Evolutionary conservation across 2,888 invertebrate species (phyloP).

Genomic region (Drosophila phalerata): DNA sequence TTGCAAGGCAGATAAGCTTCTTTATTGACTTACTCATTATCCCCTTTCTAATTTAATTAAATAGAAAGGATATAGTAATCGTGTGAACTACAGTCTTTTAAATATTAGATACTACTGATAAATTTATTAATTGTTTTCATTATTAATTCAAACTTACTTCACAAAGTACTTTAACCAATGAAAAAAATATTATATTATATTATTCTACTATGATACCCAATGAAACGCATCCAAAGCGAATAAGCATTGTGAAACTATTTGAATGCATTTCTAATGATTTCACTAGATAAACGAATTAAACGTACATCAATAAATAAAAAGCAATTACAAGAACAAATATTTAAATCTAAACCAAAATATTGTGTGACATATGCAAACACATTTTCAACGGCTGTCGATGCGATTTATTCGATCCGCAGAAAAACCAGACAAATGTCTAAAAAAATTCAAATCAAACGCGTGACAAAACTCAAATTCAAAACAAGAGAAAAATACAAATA

Average conservation of each 20-base stretch:
- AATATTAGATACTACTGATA: no score
- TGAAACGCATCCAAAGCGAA: constrained; percentile 15
- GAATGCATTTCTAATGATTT: constrained; percentile 34
- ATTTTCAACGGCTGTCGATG: constrained; percentile 47
- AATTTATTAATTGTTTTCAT: no score
- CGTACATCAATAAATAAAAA: neutral
- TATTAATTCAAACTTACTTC: no score
- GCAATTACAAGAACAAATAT: constrained; percentile 7
- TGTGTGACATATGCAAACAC: constrained; percentile 23
- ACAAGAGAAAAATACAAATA: constrained; percentile 16
- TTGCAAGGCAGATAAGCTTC: no score
- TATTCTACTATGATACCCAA: no score
- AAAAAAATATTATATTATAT: no score
- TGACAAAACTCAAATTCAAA: constrained; percentile 38
- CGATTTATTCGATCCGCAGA: constrained; percentile 22
- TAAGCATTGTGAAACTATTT: constrained; percentile 43
- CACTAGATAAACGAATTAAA: constrained; percentile 3
- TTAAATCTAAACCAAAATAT: constrained; percentile 28
- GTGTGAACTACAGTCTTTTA: no score
- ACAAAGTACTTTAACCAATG: no score
- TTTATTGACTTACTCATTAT: no score
- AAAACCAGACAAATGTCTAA: constrained; percentile 16
- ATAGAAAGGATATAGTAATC: no score
- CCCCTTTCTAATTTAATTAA: no score
- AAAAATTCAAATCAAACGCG: constrained; percentile 41